phyloP scores from a whole-genome alignment of 2,113 vertebrate genomes.

The Pseudopipra pipra region DNA sequence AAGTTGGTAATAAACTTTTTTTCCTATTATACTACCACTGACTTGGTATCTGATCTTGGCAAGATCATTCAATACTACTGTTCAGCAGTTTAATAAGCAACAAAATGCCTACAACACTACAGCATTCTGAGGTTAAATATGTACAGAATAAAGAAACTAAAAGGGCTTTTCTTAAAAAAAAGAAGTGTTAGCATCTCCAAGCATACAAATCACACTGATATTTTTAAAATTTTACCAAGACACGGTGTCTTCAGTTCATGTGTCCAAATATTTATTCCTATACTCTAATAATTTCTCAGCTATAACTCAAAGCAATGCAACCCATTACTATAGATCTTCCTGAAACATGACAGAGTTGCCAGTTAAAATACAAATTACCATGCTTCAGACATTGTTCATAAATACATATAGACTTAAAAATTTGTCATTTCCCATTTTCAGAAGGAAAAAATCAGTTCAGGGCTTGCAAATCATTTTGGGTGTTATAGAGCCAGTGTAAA shows the following conservation, averaged over 20 bases:
- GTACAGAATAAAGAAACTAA: neutral
- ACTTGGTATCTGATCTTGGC: neutral
- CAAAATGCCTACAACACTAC: neutral
- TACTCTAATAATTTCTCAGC: neutral
- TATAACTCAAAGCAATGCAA: neutral
- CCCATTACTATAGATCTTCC: neutral
- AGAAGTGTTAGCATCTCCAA: neutral
- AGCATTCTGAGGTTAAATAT: neutral
- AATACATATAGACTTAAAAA: neutral
- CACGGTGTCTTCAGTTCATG: neutral
- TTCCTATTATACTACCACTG: neutral
- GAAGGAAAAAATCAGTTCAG: neutral
- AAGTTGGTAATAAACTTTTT: neutral
- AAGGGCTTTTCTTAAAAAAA: neutral
- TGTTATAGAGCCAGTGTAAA: neutral
- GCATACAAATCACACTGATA: neutral
- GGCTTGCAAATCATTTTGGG: neutral
- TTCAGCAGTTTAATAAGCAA: neutral
- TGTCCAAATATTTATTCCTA: neutral
- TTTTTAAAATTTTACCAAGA: neutral
- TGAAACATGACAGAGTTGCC: neutral
- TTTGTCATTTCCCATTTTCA: neutral
- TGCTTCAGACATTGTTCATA: neutral
- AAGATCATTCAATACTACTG: neutral
- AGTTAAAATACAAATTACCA: neutral